Percentiles rank a stretch among this genome's conserved stretches.
Evolutionary conservation across 1,140 invertebrate genomes (phyloP).

Genomic region (Aphaenogaster floridana): DNA sequence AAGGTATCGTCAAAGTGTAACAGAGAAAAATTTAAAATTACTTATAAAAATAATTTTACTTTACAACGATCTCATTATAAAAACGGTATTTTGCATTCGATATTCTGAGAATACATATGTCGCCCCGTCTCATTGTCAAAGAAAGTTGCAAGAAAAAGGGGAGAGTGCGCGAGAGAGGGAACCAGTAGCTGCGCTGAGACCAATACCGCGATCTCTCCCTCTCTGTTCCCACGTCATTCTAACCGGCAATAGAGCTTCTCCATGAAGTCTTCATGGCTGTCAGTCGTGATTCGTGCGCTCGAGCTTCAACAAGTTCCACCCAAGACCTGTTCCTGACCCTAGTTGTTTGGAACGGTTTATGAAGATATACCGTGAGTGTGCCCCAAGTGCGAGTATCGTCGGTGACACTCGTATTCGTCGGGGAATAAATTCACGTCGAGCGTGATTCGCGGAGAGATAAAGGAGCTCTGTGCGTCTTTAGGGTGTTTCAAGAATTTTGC

Average conservation of each 20-base stretch:
- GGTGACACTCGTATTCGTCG: conserved; percentile 13
- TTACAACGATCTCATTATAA: conserved; percentile 1
- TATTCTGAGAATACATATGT: not conserved
- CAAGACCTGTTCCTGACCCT: conserved; percentile 19
- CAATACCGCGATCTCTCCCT: conserved; percentile 78
- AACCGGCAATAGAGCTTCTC: conserved; percentile 76
- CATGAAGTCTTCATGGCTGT: conserved; percentile 81
- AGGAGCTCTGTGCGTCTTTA: not conserved
- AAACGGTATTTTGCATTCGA: not conserved
- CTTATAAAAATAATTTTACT: not conserved
- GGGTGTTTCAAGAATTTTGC: not conserved
- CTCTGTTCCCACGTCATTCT: conserved; percentile 61
- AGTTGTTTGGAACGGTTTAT: conserved; percentile 10
- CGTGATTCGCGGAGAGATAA: conserved; percentile 4
- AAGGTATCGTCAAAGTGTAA: not conserved
- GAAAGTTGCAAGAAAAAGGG: conserved; percentile 69
- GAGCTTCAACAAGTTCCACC: conserved; percentile 70
- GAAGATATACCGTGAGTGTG: conserved; percentile 61
- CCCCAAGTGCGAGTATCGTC: conserved; percentile 42
- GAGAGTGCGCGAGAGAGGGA: conserved; percentile 49
- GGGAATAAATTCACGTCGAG: not conserved
- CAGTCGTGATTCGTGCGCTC: conserved; percentile 80
- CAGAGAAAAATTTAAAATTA: not conserved
- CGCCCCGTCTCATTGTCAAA: conserved; percentile 36
- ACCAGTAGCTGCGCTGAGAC: conserved; percentile 73